phyloP scores from a whole-genome alignment of 2,113 vertebrate species.

The Pseudorectes ferrugineus region DNA sequence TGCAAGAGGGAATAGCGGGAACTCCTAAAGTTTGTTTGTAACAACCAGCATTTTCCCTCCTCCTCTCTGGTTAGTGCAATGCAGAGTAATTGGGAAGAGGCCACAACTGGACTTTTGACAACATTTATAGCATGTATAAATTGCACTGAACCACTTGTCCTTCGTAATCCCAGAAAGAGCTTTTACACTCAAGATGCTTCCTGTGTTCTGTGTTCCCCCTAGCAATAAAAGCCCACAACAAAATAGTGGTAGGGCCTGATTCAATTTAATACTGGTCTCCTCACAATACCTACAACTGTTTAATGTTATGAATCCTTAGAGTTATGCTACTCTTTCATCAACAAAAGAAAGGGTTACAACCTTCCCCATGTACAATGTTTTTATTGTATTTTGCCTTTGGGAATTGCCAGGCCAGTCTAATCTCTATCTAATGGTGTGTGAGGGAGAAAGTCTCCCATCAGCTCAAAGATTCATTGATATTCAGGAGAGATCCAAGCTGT shows the following conservation, averaged over 20 bases:
- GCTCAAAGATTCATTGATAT: slow-evolving; percentile 47
- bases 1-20: not conserved
- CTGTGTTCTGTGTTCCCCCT: not conserved
- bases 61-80: not conserved
- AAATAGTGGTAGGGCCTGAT: slow-evolving; percentile 18
- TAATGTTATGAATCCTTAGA: slow-evolving; percentile 61
- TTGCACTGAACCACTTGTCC: slow-evolving; percentile 39
- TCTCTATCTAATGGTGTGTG: slow-evolving; percentile 40
- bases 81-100: not conserved
- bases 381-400: slow-evolving; percentile 64
- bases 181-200: slow-evolving; percentile 32
- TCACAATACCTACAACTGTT: slow-evolving; percentile 41
- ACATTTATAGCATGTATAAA: slow-evolving; percentile 27
- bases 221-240: slow-evolving; percentile 30
- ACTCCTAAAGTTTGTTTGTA: not conserved
- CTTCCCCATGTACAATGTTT: slow-evolving; percentile 38
- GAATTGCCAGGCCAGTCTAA: slow-evolving; percentile 43
- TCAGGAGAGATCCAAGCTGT: slow-evolving; percentile 35
- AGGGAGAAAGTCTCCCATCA: slow-evolving; percentile 38
- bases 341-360: slow-evolving; percentile 53
- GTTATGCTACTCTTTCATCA: slow-evolving; percentile 53
- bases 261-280: slow-evolving; percentile 53
- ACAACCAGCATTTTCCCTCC: not conserved
- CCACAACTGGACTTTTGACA: slow-evolving; percentile 22
- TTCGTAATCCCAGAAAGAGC: slow-evolving; percentile 52